Base-by-base conservation (phyloP, 2,888 invertebrate genomes). In the Rhyacophila evoluta region DNA sequence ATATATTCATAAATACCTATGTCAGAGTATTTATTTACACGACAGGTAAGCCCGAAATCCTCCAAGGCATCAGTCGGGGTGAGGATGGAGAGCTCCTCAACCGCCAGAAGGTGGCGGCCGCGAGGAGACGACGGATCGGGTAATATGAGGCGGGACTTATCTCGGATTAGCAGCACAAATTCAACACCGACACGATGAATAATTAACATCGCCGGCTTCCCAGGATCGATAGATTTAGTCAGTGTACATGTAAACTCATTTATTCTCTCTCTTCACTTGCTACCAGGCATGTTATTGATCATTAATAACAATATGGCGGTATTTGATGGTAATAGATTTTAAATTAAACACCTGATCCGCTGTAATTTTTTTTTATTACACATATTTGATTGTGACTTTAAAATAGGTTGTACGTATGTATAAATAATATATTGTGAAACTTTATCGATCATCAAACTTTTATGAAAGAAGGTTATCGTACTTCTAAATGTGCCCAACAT, bases 141-240 rank as follows among this genome's bases (percentile, higher is more conserved):
- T 77, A 77, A 80, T 78, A 78, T 80, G 80, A 80, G 75, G 71
- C 72, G 74, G 74, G 78, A 69, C 41, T 80, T 76, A 80, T 75
- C 78, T 39, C 72, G 80, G 80, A 80, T 80, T 80, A 80, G 75
- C 77, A 29, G 74, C 78, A 68, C 76, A 80, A 78, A 80, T 78
- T 73, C 80, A 74, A 78, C 78, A 80, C 80, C 76, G 80, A 80
- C 80, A 76, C 76, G 73, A 37, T 78, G 80, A 80, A 80, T 80
- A 78, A 80, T 80, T 75, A 76, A 78, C 75, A 38, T 71, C 19
- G 73, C 68, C 27, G 77, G 77, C 72, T 74, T 67, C 74, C 69
- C 77, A 68, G 68, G 78, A 80, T 80, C 78, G 80, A 80, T 80
- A 41, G 74, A 25, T 27, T 15, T 55, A 12, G 19, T 19, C 15